A percentile compares a stretch with the other conserved stretches of the same genome.
Evolutionary conservation across 2,888 invertebrate species (phyloP).

Genomic region (Dynastes hyllus): DNA sequence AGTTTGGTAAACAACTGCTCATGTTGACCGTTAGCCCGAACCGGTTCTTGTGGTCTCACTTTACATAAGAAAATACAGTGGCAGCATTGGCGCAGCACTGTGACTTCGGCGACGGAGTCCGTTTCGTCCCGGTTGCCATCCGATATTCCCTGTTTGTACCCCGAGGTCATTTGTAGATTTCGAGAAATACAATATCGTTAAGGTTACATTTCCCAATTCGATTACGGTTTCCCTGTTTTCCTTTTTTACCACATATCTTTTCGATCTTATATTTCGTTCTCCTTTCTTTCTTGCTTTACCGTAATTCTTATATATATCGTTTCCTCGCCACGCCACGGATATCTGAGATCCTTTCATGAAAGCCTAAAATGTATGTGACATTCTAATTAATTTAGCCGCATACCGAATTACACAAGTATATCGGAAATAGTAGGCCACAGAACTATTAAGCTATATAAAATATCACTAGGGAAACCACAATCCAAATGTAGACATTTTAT

Average conservation of each 20-base stretch:
- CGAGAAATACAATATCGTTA: slow-evolving; percentile 48
- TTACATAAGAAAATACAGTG: slow-evolving; percentile 54
- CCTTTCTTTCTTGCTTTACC: background rate
- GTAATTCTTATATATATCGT: slow-evolving; percentile 1
- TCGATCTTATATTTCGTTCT: slow-evolving; percentile 28
- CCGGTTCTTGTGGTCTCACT: slow-evolving; percentile 59
- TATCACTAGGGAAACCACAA: too few relatives aligned
- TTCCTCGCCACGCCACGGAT: background rate
- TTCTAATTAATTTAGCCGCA: too few relatives aligned
- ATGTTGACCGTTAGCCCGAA: slow-evolving; percentile 59
- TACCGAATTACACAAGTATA: too few relatives aligned
- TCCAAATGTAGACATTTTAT: too few relatives aligned
- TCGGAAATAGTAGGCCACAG: too few relatives aligned
- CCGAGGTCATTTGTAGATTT: slow-evolving; percentile 50
- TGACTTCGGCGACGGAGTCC: slow-evolving; percentile 34
- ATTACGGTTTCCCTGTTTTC: slow-evolving; percentile 42
- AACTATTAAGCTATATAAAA: too few relatives aligned
- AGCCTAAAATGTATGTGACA: too few relatives aligned
- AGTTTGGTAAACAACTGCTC: slow-evolving; percentile 67
- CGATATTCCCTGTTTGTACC: slow-evolving; percentile 51
- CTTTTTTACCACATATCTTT: slow-evolving; percentile 40
- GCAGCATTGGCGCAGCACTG: slow-evolving; percentile 34
- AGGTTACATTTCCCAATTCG: slow-evolving; percentile 47
- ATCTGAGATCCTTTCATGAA: too few relatives aligned
- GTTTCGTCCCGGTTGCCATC: slow-evolving; percentile 48